Conservation (phyloP, 2,113 vertebrate species). For the Thalassoma bifasciatum region DNA sequence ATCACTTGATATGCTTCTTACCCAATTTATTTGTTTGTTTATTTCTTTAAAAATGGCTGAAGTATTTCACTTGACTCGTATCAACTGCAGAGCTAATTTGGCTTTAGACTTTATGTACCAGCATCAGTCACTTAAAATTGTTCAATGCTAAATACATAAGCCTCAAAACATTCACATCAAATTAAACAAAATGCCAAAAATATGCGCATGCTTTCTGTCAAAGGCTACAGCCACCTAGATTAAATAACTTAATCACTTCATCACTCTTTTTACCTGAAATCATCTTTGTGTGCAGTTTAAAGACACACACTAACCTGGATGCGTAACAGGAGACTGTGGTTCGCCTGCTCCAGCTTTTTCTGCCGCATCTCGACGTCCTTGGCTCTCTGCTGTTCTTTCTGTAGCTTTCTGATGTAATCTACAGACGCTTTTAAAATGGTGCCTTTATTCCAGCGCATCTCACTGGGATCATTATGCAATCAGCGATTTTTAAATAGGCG, state of each 20-base stretch:
- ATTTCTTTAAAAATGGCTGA: no score
- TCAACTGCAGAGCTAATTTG: no score
- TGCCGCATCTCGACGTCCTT: slow-evolving; percentile 91
- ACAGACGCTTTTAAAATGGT: slow-evolving; percentile 95
- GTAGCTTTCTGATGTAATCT: slow-evolving; percentile 94
- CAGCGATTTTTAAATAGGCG: background rate
- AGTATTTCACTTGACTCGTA: no score
- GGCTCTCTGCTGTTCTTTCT: slow-evolving; percentile 92
- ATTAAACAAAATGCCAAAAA: no score
- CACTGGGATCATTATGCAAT: slow-evolving; percentile 75
- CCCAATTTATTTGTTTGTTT: no score
- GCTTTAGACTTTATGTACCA: background rate
- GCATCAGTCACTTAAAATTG: background rate
- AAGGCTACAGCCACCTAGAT: no score
- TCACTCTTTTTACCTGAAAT: background rate
- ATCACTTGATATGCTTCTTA: no score
- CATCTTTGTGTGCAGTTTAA: background rate
- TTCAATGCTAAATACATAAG: background rate
- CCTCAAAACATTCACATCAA: background rate
- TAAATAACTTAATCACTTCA: background rate
- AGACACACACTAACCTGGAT: slow-evolving; percentile 76
- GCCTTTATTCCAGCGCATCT: slow-evolving; percentile 97
- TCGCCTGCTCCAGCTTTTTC: slow-evolving; percentile 89
- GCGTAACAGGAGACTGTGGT: slow-evolving; percentile 89
- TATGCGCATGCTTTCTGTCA: no score